These are phyloP conservation scores for Microcebus tavaratra DNA, from an alignment of 2,113 vertebrate genomes.

Conservation along the genomic window DNA sequence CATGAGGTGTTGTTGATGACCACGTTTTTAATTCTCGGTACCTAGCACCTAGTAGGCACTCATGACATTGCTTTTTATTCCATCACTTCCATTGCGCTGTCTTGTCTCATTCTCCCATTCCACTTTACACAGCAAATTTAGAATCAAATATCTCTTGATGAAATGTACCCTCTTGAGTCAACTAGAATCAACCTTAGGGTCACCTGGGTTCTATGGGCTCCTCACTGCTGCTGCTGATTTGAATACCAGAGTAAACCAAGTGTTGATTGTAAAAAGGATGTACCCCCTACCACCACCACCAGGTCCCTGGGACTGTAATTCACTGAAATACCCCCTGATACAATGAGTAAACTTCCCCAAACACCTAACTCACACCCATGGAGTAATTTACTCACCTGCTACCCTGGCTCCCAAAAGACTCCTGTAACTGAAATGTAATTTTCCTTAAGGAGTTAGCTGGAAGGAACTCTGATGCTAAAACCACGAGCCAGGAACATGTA, in stretches of 20 bases:
- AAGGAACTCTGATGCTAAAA: background rate
- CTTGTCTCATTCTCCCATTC: background rate
- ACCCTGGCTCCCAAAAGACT: background rate
- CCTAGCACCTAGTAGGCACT: accelerated
- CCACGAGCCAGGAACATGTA: background rate
- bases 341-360: background rate
- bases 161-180: background rate
- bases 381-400: background rate
- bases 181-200: background rate
- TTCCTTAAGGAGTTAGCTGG: background rate
- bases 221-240: background rate
- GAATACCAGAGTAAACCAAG: background rate
- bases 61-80: accelerated
- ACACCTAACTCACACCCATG: background rate
- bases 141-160: no score
- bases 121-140: accelerated
- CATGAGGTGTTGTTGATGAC: background rate
- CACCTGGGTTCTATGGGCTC: background rate
- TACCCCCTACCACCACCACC: background rate
- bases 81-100: background rate
- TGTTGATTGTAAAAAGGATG: background rate
- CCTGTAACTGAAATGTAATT: background rate
- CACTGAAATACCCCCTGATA: background rate
- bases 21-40: background rate
- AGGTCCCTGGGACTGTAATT: background rate